Percentiles rank a stretch among this genome's conserved stretches.
These are phyloP conservation scores for Petrocephalus zakoni DNA, from an alignment of 2,113 vertebrate species.

Conservation along the genomic window DNA sequence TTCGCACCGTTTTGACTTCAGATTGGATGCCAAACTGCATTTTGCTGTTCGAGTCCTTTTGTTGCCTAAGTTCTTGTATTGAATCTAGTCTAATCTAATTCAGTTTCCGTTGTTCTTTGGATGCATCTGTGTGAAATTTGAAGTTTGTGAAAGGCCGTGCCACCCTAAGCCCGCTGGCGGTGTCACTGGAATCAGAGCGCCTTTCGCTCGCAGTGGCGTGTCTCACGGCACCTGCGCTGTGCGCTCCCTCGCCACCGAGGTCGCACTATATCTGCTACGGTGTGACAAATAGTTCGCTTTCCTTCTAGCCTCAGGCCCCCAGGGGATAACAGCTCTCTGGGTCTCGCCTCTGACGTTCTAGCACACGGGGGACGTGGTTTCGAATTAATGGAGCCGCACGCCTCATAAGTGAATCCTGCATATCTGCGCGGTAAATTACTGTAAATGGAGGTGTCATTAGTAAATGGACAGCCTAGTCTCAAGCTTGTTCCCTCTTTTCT, in stretches of 20 bases:
- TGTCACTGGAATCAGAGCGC: slow-evolving; percentile 41
- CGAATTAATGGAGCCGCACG: not conserved
- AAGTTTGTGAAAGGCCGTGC: not conserved
- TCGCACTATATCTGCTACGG: slow-evolving; percentile 44
- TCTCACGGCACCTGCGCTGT: slow-evolving; percentile 33
- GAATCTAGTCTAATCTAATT: not conserved
- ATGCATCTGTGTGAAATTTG: not conserved
- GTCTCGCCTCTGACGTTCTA: not conserved
- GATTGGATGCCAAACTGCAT: not conserved
- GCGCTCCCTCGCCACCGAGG: slow-evolving; percentile 43
- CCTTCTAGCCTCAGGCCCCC: slow-evolving; percentile 30
- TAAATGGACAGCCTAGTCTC: not conserved
- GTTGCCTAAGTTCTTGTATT: not conserved
- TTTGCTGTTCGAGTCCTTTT: not conserved
- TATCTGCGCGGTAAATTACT: not conserved
- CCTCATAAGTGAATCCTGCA: not conserved
- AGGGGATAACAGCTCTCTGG: slow-evolving; percentile 29
- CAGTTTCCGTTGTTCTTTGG: not conserved
- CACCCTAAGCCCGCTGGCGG: not conserved
- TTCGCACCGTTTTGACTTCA: not conserved
- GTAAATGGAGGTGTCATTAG: not conserved
- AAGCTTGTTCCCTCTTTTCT: not conserved
- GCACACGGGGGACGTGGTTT: not conserved
- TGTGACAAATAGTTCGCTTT: slow-evolving; percentile 43
- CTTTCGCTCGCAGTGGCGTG: slow-evolving; percentile 45